These are phyloP conservation scores for Cataglyphis hispanica DNA, from an alignment of 1,140 invertebrate genomes.

Conservation along the genomic window DNA sequence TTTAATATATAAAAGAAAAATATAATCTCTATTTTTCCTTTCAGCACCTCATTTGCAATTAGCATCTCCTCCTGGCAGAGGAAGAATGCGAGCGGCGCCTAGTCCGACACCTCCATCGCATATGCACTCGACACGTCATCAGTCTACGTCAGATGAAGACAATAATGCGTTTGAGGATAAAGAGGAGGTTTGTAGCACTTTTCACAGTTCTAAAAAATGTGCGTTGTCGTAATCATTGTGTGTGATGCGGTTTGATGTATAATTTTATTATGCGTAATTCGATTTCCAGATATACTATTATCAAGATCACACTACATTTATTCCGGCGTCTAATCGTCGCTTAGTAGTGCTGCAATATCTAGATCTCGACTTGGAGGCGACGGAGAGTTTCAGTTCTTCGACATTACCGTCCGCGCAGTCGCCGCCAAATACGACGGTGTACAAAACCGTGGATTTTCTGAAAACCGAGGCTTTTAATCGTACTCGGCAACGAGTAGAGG, in stretches of 20 bases:
- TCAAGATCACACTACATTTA: slow-evolving; percentile 83
- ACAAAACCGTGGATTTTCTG: slow-evolving; percentile 96
- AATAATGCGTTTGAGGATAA: slow-evolving; percentile 82
- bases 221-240: background rate
- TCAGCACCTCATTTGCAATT: slow-evolving; percentile 81
- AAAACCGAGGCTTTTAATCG: slow-evolving; percentile 96
- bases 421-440: slow-evolving; percentile 89
- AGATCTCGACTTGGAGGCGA: slow-evolving; percentile 90
- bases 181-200: slow-evolving; percentile 78
- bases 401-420: slow-evolving; percentile 81
- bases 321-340: slow-evolving; percentile 80
- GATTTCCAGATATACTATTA: slow-evolving; percentile 84
- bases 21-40: background rate
- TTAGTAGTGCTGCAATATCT: slow-evolving; percentile 90
- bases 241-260: background rate
- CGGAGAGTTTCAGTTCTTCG: slow-evolving; percentile 80
- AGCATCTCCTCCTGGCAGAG: slow-evolving; percentile 83
- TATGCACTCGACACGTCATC: slow-evolving; percentile 76
- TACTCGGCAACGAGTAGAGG: slow-evolving; percentile 93
- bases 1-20: background rate
- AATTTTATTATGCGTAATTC: slow-evolving; percentile 5
- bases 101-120: slow-evolving; percentile 86
- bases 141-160: slow-evolving; percentile 84
- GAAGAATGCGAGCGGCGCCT: slow-evolving; percentile 85
- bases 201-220: background rate